Evolutionary conservation across 2,113 vertebrate genomes (phyloP).

Genomic region (Terrapene triunguis): DNA sequence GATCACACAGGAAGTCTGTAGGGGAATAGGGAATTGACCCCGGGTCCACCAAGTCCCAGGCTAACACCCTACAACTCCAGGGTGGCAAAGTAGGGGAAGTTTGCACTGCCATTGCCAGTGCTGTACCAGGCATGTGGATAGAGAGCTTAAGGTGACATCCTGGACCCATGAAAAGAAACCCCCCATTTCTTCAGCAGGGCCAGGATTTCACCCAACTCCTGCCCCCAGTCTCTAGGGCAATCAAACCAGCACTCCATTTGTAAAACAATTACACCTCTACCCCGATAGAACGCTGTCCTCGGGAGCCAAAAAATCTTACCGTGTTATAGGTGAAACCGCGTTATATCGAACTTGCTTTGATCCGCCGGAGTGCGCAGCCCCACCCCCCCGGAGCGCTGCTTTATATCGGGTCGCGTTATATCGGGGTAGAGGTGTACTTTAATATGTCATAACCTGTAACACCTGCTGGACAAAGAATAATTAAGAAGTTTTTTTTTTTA

Average conservation of each 20-base stretch:
- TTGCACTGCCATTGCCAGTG: neutral
- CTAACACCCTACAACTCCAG: neutral
- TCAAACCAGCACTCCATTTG: neutral
- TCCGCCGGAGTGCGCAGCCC: too few species aligned
- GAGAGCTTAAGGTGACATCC: neutral
- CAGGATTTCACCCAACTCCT: neutral
- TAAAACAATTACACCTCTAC: neutral
- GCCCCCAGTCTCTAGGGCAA: neutral
- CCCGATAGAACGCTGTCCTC: too few species aligned
- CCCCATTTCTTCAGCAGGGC: neutral
- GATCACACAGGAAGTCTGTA: neutral
- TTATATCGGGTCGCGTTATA: too few species aligned
- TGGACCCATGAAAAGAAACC: neutral
- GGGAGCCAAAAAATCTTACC: too few species aligned
- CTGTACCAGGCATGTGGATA: neutral
- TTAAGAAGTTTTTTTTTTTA: neutral
- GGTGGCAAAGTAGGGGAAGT: neutral
- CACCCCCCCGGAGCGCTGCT: too few species aligned
- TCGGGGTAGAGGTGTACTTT: neutral
- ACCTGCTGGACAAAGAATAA: neutral
- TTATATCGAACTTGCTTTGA: too few species aligned
- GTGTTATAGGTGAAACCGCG: too few species aligned
- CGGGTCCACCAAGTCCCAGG: neutral
- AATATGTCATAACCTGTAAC: slow-evolving; percentile 7
- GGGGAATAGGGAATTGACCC: neutral